Evolutionary conservation across 2,797 vertebrate species (phyloP).

Genomic region (Chrosomus eos): DNA sequence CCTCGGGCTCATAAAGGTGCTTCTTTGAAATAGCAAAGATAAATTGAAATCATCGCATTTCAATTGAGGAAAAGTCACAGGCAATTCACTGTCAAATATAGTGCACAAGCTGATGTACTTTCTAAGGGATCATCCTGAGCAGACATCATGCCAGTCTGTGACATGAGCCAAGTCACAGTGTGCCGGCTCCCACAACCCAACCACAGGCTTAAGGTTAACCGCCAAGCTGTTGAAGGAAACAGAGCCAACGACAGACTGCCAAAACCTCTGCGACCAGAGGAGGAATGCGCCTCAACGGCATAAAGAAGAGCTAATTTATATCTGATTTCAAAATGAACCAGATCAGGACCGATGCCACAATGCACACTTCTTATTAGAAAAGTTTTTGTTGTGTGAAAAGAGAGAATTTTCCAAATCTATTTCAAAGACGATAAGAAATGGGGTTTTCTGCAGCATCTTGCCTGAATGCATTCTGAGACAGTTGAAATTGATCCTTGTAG

Average conservation of each 20-base stretch:
- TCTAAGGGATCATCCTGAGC: background rate
- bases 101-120: background rate
- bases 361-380: background rate
- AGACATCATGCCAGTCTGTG: conserved; percentile 17
- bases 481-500: background rate
- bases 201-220: conserved; percentile 59
- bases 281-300: background rate
- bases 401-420: background rate
- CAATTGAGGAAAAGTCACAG: conserved; percentile 30
- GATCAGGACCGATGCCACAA: background rate
- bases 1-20: conserved; percentile 39
- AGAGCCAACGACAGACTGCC: conserved; percentile 15
- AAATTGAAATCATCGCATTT: conserved; percentile 31
- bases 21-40: conserved; percentile 31
- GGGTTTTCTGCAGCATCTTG: background rate
- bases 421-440: background rate
- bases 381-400: background rate
- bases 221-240: conserved; percentile 42
- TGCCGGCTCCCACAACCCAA: conserved; percentile 46
- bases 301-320: background rate
- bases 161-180: conserved; percentile 50
- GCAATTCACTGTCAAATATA: background rate
- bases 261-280: conserved; percentile 10
- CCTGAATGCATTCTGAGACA: background rate
- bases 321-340: background rate